Percentiles rank a stretch among this genome's conserved stretches.
Evolutionary conservation across 2,113 vertebrate species (phyloP).

Genomic region (Aphyosemion australe): DNA sequence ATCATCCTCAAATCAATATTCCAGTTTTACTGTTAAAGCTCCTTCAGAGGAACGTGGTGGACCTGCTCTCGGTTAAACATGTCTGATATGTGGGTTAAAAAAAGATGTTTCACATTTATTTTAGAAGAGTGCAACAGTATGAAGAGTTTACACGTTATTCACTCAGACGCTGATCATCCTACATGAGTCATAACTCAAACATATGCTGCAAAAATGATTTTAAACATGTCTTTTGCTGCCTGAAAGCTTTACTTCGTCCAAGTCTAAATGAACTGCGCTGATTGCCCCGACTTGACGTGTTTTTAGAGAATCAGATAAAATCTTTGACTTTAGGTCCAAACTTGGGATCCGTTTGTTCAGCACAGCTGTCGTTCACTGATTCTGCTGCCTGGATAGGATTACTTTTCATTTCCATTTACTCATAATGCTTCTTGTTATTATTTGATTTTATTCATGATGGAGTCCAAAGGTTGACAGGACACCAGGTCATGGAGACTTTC

Average conservation of each 20-base stretch:
- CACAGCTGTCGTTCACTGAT: slow-evolving; percentile 25
- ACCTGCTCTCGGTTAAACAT: neutral
- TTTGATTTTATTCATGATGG: neutral
- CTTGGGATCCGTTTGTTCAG: slow-evolving; percentile 33
- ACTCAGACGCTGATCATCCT: too few species aligned
- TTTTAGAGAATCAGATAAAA: slow-evolving; percentile 49
- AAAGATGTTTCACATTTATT: too few species aligned
- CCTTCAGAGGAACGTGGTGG: neutral
- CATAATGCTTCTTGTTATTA: neutral
- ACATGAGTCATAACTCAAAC: too few species aligned
- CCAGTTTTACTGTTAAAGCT: neutral
- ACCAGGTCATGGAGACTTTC: neutral
- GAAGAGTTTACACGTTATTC: too few species aligned
- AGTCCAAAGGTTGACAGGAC: neutral
- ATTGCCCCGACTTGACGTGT: slow-evolving; percentile 18
- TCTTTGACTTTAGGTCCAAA: slow-evolving; percentile 39
- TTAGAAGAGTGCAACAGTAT: too few species aligned
- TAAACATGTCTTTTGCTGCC: neutral
- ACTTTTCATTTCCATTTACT: slow-evolving; percentile 24
- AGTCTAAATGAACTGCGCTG: slow-evolving; percentile 7
- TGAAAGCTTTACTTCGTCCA: neutral
- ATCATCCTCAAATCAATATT: slow-evolving; percentile 22
- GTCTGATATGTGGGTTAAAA: too few species aligned
- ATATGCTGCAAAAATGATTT: neutral
- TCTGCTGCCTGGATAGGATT: neutral